phyloP scores from a whole-genome alignment of 2,113 vertebrate species.

The Actinemys pallida region DNA sequence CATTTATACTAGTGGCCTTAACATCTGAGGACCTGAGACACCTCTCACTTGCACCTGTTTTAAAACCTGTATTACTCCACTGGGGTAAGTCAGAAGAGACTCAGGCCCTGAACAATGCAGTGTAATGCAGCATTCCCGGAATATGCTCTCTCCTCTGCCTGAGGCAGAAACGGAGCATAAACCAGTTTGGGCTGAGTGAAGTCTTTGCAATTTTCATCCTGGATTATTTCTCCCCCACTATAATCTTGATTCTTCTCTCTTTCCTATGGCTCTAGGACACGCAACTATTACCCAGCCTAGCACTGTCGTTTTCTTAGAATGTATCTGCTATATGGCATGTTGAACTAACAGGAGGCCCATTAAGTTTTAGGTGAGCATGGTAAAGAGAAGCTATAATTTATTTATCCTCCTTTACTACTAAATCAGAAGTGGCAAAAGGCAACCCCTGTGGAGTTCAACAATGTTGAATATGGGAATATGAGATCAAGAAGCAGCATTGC shows the following conservation, averaged over 20 bases:
- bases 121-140: neutral
- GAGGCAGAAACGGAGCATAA: rapidly evolving
- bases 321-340: neutral
- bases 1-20: neutral
- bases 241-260: neutral
- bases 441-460: neutral
- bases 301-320: neutral
- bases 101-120: neutral
- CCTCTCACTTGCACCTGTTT: neutral
- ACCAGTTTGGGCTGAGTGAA: neutral
- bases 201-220: neutral
- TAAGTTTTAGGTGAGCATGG: neutral
- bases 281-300: neutral
- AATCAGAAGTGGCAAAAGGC: neutral
- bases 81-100: rapidly evolving
- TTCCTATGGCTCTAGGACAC: neutral
- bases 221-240: neutral
- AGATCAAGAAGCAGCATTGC: neutral
- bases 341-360: neutral
- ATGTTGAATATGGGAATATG: neutral
- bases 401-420: neutral
- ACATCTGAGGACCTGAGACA: neutral
- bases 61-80: neutral
- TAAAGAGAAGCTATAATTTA: neutral
- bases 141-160: neutral